Evolutionary conservation across 2,888 invertebrate species (phyloP), one percentile per base, ranked within the genome.

Genomic region (Agrochola circellaris): DNA sequence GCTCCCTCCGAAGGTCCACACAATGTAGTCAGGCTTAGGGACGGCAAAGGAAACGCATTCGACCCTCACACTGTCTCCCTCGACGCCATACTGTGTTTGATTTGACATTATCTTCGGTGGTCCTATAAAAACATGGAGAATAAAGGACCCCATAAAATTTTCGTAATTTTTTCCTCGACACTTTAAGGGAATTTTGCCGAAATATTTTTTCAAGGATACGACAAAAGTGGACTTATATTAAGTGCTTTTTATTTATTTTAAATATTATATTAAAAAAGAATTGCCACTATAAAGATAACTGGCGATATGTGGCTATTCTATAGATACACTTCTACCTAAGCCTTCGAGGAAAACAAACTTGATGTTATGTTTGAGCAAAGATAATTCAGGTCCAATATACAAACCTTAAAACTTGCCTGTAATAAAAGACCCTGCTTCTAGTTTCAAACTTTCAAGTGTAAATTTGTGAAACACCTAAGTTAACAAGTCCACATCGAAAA

Each of bases 11-110:
- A 98, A 98, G 34, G 98, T 98, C 99, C 99, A 99, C 54, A 98
- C 95, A 65, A 99, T 98, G 82, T 98, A 97, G 85, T 98, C 98
- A 0, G 99, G 99, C 90, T 98, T 98, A 3, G 99, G 99, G 77
- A 99, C 98, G 74, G 99, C 98, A 93, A 98, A 98, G 13, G 99
- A 98, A 65, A 98, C 97, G 94, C 99, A 99, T 93, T 99, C 99
- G 69, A 99, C 97, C 91, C 98, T 97, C 20, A 98, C 98, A 77
- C 97, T 98, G 90, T 98, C 98, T 17, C 98, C 98, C 85, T 98
- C 97, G 30, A 98, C 97, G 0, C 98, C 99, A 89, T 98, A 98
- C 93, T 99, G 99, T 23, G 98, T 98, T 87, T 97, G 97, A 91
- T 98, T 98, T 77, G 98, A 98, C 83, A 98, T 97, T 89, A 99